Evolutionary conservation across 1,140 invertebrate species (phyloP).

Genomic region (Sycophaga agraensis): DNA sequence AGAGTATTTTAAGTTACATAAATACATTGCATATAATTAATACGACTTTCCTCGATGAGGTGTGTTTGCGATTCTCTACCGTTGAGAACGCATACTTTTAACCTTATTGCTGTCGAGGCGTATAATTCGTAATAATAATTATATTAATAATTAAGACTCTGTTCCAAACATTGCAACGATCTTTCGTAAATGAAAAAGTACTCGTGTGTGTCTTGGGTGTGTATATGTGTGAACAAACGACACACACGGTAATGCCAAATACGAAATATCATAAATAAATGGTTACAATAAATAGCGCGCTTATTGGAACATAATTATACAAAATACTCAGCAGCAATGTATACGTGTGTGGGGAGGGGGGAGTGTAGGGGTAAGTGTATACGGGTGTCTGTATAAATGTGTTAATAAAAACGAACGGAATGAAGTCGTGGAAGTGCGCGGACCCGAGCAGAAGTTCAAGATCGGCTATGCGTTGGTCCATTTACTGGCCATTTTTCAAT

Average conservation of each 20-base stretch:
- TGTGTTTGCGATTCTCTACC: constrained; percentile 19
- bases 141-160: constrained; percentile 21
- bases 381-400: neutral
- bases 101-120: constrained; percentile 27
- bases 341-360: neutral
- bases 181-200: constrained; percentile 12
- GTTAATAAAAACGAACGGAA: constrained; percentile 22
- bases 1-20: constrained; percentile 31
- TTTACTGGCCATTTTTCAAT: constrained; percentile 22
- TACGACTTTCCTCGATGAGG: constrained; percentile 27
- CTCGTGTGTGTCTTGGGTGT: neutral
- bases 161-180: constrained; percentile 19
- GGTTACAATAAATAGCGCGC: constrained; percentile 23
- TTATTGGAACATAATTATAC: constrained; percentile 24
- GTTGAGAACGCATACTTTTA: constrained; percentile 23
- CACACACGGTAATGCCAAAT: constrained; percentile 21
- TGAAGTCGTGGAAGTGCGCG: constrained; percentile 25
- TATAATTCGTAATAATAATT: constrained; percentile 10
- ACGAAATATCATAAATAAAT: constrained; percentile 31
- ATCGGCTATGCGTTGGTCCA: constrained; percentile 13
- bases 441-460: constrained; percentile 23
- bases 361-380: neutral
- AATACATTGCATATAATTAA: constrained; percentile 27
- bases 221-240: constrained; percentile 1
- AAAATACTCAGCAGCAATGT: constrained; percentile 23